Base-by-base conservation (phyloP, 2,113 vertebrate genomes). In the Nothobranchius furzeri region DNA sequence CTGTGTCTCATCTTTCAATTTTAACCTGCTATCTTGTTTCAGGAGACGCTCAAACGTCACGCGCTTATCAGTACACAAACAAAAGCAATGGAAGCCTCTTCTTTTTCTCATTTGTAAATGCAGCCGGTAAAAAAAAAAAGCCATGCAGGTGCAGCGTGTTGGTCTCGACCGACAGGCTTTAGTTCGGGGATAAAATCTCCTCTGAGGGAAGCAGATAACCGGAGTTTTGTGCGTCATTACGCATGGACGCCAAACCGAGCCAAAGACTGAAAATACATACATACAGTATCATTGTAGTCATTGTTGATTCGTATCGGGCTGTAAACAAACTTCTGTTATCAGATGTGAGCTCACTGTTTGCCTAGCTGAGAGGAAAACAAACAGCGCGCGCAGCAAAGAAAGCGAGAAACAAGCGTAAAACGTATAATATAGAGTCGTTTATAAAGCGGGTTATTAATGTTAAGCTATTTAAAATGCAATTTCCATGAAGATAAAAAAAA, bases 21-120 rank as follows among this genome's bases (percentile, higher is more conserved):
- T 36, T 30, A 48, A 54, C 14, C 49, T 42, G 3, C 20, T 25
- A 75, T 81, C 72, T 76, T 79, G 56, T 84, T 70, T 80, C 88
- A 88, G 85, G 85, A 8, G 79, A 69, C 42, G 64, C 11, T 53
- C 60, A 76, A 70, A 68, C 30, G 9, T 53, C 85, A 82, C 75
- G 86, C 90, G 88, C 85, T 71, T 63, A 66, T 51, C 81, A 89
- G 85, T 75, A 79, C 71, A 83, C 78, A 81, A 43, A 36, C 54
- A 58, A 73, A 76, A 66, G 76, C 56, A 15, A 30, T 30, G 30
- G 30, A 30, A 20, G 20, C 20, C 1, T 20, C 20, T 20, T 20
- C 20, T 20, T 30, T 30, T 4, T 30, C 4, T 30, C 87, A 81
- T 83, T 82, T 87, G 87, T 10, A 80, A 87, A 89, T 88, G 64